These are phyloP conservation scores for Limulus polyphemus DNA, from an alignment of 2,888 invertebrate genomes.

Conservation along the genomic window DNA sequence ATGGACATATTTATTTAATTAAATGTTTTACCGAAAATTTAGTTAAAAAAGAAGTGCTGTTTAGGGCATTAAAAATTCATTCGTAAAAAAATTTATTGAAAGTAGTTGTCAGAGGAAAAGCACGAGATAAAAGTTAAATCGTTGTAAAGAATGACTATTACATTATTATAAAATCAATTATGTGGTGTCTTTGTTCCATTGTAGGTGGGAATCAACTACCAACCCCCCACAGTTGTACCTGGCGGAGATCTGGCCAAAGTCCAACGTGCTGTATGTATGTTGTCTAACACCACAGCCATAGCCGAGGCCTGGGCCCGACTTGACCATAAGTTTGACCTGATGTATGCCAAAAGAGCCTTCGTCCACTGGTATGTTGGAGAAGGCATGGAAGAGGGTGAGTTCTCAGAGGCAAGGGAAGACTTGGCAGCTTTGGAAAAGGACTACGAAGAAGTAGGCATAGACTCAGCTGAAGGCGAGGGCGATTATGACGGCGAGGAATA, in stretches of 20 bases:
- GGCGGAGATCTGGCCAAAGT: constrained; percentile 60
- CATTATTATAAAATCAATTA: background rate
- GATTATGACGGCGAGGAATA: constrained; percentile 23
- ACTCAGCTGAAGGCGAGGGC: constrained; percentile 27
- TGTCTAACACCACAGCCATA: constrained; percentile 85
- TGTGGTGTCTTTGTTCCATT: background rate
- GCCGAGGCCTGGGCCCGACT: constrained; percentile 94
- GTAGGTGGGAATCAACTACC: constrained; percentile 31
- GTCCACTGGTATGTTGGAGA: constrained; percentile 66
- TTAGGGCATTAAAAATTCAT: too few species aligned
- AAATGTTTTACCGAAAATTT: too few species aligned
- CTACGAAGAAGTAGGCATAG: constrained; percentile 36
- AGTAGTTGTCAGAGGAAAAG: too few species aligned
- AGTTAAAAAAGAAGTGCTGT: too few species aligned
- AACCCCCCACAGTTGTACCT: constrained; percentile 55
- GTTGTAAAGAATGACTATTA: too few species aligned
- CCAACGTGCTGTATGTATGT: constrained; percentile 68
- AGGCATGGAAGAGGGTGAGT: constrained; percentile 44
- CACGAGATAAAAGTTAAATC: too few species aligned
- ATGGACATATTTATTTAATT: too few species aligned
- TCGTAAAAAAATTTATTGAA: too few species aligned
- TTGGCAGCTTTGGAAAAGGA: constrained; percentile 39
- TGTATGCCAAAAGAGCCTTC: constrained; percentile 94
- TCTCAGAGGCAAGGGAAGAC: constrained; percentile 39
- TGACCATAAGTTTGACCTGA: constrained; percentile 90